phyloP scores from a whole-genome alignment of 2,888 invertebrate species.

The Celastrina argiolus region DNA sequence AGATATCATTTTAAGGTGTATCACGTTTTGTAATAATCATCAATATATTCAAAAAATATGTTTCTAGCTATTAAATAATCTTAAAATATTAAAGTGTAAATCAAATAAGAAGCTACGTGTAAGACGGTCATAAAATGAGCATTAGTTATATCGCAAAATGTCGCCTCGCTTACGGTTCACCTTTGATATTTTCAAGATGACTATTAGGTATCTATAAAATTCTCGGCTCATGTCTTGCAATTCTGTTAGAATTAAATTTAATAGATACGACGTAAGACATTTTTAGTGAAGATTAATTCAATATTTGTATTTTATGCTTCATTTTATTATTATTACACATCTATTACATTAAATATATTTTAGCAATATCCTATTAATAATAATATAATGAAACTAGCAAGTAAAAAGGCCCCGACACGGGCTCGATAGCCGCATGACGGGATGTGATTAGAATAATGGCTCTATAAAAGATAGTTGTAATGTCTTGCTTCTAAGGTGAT shows the following conservation, averaged over 20 bases:
- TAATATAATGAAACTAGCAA: neutral
- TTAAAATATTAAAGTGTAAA: neutral
- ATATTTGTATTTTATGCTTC: neutral
- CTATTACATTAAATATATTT: neutral
- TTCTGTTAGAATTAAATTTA: constrained; percentile 14
- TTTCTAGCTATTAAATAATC: neutral
- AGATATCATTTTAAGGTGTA: neutral
- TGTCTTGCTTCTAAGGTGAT: neutral
- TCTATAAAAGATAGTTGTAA: constrained; percentile 1
- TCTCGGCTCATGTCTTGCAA: constrained; percentile 3
- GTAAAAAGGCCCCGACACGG: neutral
- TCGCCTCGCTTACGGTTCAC: neutral
- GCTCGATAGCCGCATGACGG: neutral
- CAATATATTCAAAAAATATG: neutral
- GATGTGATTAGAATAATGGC: neutral
- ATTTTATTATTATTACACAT: constrained; percentile 1
- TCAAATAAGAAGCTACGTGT: neutral
- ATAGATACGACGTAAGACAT: neutral
- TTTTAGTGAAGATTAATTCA: constrained; percentile 10
- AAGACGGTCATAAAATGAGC: constrained; percentile 6
- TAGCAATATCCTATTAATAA: neutral
- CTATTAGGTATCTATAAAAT: constrained; percentile 13
- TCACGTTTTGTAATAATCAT: neutral
- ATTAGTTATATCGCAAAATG: constrained; percentile 6
- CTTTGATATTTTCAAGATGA: constrained; percentile 12